A percentile compares a stretch with the other conserved stretches of the same genome.
Conservation (phyloP, 2,888 invertebrate species). For the Chaitophorus viminalis region DNA sequence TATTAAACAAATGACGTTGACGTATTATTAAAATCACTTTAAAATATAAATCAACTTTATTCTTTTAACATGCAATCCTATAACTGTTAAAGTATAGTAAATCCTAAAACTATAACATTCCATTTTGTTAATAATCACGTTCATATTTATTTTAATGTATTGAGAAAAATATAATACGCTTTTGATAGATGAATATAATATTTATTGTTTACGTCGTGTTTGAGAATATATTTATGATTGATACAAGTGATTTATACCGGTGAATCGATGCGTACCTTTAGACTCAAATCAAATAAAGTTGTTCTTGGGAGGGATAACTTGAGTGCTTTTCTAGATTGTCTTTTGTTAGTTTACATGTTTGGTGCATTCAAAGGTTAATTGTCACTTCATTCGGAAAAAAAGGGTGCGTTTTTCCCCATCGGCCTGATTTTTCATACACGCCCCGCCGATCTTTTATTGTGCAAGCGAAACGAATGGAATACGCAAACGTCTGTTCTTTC, state of each 20-base stretch:
- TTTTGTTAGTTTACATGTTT: slow-evolving; percentile 25
- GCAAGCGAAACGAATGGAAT: slow-evolving; percentile 9
- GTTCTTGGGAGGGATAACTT: neutral
- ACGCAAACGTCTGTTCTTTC: neutral
- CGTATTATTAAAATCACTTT: too few relatives aligned
- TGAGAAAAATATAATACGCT: neutral
- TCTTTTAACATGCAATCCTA: too few relatives aligned
- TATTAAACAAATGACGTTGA: too few relatives aligned
- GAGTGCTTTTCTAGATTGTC: slow-evolving; percentile 45
- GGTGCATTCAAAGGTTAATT: slow-evolving; percentile 47
- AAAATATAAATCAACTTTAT: too few relatives aligned
- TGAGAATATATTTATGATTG: neutral
- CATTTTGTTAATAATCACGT: too few relatives aligned
- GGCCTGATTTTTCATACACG: slow-evolving; percentile 27
- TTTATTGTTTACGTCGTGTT: neutral
- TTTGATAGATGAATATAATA: neutral
- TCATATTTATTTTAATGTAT: too few relatives aligned
- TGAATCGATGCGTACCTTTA: neutral
- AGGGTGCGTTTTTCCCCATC: slow-evolving; percentile 29
- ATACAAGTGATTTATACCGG: neutral
- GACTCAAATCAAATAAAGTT: slow-evolving; percentile 31
- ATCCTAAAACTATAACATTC: too few relatives aligned
- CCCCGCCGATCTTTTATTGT: slow-evolving; percentile 15
- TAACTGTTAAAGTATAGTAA: too few relatives aligned
- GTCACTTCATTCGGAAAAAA: slow-evolving; percentile 52